Evolutionary conservation across 2,888 invertebrate genomes (phyloP).

Genomic region (Nycteola revayana): DNA sequence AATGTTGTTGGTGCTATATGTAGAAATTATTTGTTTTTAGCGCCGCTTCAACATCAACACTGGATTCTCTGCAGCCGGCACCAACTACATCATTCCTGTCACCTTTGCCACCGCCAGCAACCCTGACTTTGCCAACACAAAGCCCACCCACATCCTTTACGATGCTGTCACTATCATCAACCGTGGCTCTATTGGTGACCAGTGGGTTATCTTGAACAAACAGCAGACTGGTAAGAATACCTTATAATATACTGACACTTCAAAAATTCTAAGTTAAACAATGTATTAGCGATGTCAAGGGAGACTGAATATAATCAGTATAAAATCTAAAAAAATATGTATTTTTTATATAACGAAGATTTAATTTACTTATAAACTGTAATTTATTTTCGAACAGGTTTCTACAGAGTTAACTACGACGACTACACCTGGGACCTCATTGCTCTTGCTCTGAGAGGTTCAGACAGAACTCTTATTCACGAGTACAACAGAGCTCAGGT

Average conservation of each 20-base stretch:
- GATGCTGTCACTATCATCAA: slow-evolving; percentile 49
- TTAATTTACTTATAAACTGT: too few species aligned
- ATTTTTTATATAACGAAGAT: too few species aligned
- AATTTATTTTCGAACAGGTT: too few species aligned
- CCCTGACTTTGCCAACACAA: slow-evolving; percentile 61
- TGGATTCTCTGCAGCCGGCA: slow-evolving; percentile 46
- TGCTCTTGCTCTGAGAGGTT: slow-evolving; percentile 57
- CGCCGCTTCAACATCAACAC: slow-evolving; percentile 76
- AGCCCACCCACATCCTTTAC: slow-evolving; percentile 62
- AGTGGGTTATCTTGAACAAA: slow-evolving; percentile 84
- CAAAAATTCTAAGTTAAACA: too few species aligned
- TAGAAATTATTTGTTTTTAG: too few species aligned
- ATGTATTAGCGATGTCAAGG: too few species aligned
- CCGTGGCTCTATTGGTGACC: slow-evolving; percentile 51
- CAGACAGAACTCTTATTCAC: slow-evolving; percentile 69
- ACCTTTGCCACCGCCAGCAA: slow-evolving; percentile 65
- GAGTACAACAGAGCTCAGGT: slow-evolving; percentile 88
- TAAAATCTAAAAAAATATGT: too few species aligned
- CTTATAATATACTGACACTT: too few species aligned
- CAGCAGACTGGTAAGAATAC: slow-evolving; percentile 82
- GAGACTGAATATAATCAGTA: too few species aligned
- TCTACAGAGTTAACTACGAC: slow-evolving; percentile 86
- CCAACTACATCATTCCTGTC: slow-evolving; percentile 68
- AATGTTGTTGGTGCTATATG: too few species aligned
- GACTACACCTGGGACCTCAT: slow-evolving; percentile 79